Conservation (phyloP, 2,113 vertebrate genomes). For the Nothoprocta pentlandii region DNA sequence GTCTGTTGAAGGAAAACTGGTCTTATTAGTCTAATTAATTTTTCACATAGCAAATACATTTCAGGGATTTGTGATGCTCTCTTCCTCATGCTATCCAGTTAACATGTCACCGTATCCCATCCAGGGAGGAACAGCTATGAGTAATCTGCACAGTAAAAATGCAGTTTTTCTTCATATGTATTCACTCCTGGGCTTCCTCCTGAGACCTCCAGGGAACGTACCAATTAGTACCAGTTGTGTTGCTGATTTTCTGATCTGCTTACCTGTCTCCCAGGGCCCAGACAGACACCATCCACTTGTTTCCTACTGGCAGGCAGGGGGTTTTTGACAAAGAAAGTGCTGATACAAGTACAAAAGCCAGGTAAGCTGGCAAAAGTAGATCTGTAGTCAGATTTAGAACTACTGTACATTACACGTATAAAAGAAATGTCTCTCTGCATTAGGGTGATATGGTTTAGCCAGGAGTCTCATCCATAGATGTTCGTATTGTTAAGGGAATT, state of each 20-base stretch:
- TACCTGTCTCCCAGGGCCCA: not conserved
- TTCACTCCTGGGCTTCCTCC: not conserved
- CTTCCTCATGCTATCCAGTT: not conserved
- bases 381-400: not conserved
- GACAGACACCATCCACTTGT: not conserved
- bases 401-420: not conserved
- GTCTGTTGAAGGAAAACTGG: not conserved
- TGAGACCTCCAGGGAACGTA: not conserved
- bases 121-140: not conserved
- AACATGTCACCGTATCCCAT: not conserved
- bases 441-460: not conserved
- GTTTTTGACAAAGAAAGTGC: not conserved
- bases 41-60: not conserved
- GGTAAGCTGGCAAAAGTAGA: not conserved
- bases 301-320: not conserved
- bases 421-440: not conserved
- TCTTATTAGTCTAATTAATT: not conserved
- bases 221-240: not conserved
- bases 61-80: not conserved
- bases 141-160: not conserved
- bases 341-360: not conserved
- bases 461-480: not conserved
- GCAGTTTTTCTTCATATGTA: accelerated
- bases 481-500: not conserved
- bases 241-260: not conserved